Evolutionary conservation across 2,888 invertebrate species (phyloP).

Genomic region (Lasioglossum calceatum): DNA sequence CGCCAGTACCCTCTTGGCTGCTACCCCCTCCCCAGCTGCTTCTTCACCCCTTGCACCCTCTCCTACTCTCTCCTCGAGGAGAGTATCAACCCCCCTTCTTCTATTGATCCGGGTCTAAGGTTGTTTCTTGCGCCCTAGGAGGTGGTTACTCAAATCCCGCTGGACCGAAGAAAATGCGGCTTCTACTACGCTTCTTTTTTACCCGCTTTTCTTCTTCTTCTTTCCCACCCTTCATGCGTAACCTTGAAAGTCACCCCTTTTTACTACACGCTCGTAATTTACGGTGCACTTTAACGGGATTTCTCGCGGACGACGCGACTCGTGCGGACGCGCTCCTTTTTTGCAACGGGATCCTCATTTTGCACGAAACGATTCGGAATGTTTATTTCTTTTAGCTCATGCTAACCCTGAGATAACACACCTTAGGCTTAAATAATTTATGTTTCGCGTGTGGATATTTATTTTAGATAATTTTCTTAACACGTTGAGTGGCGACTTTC

Average conservation of each 20-base stretch:
- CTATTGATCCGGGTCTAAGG: slow-evolving; percentile 83
- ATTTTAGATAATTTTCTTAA: not conserved
- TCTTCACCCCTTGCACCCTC: slow-evolving; percentile 49
- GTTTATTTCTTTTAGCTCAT: not conserved
- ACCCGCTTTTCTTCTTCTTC: slow-evolving; percentile 2
- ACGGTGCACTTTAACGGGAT: slow-evolving; percentile 37
- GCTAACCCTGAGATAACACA: not conserved
- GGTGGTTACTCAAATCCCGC: slow-evolving; percentile 60
- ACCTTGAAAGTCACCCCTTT: slow-evolving; percentile 62
- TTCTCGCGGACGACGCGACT: slow-evolving; percentile 20
- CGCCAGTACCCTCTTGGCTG: slow-evolving; percentile 63
- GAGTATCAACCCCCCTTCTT: slow-evolving; percentile 78
- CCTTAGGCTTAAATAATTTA: not conserved
- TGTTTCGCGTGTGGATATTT: not conserved
- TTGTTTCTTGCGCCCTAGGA: slow-evolving; percentile 79
- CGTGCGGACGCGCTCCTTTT: not conserved
- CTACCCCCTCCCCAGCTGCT: slow-evolving; percentile 56
- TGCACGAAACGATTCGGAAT: not conserved
- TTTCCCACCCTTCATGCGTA: slow-evolving; percentile 38
- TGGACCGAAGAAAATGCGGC: slow-evolving; percentile 54
- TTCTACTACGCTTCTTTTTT: slow-evolving; percentile 47
- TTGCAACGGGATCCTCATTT: not conserved
- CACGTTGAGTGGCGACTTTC: not conserved
- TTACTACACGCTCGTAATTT: slow-evolving; percentile 42
- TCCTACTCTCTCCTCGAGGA: slow-evolving; percentile 61